phyloP scores from a whole-genome alignment of 1,140 invertebrate genomes.

The Pteromalus puparum region DNA sequence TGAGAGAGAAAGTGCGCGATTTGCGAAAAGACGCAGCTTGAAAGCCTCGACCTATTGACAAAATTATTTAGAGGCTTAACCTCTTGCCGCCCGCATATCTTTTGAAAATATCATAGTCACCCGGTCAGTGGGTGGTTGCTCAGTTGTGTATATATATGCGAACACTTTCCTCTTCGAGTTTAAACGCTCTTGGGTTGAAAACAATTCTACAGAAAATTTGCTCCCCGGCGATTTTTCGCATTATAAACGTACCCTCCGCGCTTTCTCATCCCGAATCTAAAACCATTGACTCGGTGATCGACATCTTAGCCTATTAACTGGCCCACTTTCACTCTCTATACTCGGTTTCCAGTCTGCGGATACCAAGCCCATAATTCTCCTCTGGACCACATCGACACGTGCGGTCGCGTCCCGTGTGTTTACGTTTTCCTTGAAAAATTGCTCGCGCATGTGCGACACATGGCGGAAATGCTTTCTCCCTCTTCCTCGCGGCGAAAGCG shows the following conservation, averaged over 20 bases:
- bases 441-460: constrained; percentile 56
- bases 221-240: not conserved
- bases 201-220: not conserved
- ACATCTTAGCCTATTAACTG: not conserved
- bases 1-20: constrained; percentile 22
- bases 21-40: not conserved
- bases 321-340: not conserved
- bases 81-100: constrained; percentile 29
- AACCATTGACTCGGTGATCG: not conserved
- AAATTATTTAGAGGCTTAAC: constrained; percentile 45
- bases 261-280: not conserved
- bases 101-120: constrained; percentile 19
- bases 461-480: constrained; percentile 56
- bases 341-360: not conserved
- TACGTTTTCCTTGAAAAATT: constrained; percentile 57
- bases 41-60: constrained; percentile 46
- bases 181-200: no score
- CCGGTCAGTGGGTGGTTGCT: constrained; percentile 26
- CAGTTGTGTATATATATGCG: no score
- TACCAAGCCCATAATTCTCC: not conserved
- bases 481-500: not conserved
- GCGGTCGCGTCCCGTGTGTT: constrained; percentile 37
- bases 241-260: no score
- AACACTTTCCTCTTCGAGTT: no score
- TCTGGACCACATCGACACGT: constrained; percentile 19